Conservation (phyloP, 2,797 vertebrate genomes). For the Eulemur rubriventer region DNA sequence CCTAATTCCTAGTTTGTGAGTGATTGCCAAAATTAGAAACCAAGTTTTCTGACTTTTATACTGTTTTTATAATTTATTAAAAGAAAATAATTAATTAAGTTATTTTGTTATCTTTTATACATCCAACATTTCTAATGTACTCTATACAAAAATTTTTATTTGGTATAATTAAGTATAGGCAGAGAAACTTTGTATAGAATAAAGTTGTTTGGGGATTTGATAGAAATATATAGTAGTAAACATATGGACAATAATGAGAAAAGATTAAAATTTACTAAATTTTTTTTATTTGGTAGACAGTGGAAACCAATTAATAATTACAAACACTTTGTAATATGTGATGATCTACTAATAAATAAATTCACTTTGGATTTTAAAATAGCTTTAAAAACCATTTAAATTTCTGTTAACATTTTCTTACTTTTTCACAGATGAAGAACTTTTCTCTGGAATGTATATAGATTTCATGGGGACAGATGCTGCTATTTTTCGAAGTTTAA, state of each 20-base stretch:
- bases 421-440: constrained; percentile 92
- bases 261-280: background rate
- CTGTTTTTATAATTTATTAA: background rate
- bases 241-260: background rate
- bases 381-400: background rate
- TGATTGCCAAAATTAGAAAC: background rate
- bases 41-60: background rate
- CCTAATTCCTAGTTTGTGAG: background rate
- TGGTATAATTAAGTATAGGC: background rate
- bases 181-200: background rate
- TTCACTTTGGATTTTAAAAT: background rate
- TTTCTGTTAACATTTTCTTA: background rate
- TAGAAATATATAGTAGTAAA: background rate
- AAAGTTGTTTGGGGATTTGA: background rate
- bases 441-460: constrained; percentile 99
- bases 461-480: constrained; percentile 99
- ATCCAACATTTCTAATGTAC: background rate
- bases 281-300: background rate
- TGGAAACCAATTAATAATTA: background rate
- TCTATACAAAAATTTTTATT: background rate
- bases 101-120: background rate
- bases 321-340: background rate
- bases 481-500: constrained; percentile 98
- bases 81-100: background rate
- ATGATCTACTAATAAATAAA: background rate